Evolutionary conservation across 2,888 invertebrate genomes (phyloP), one percentile per base, ranked within the genome.

Genomic region (Monochamus alternatus): DNA sequence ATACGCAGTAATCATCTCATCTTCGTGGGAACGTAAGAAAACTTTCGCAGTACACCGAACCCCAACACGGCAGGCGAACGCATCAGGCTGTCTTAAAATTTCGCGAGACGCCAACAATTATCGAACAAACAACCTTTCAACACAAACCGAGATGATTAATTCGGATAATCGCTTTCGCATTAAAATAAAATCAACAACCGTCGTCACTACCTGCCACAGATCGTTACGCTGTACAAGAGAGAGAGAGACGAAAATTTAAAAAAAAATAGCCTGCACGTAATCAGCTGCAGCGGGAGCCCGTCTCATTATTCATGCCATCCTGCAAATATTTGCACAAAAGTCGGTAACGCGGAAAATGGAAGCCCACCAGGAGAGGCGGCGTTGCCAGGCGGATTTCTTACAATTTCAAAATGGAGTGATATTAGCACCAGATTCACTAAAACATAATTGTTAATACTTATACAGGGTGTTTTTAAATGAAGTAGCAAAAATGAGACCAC

Each of bases 321-420:
- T 82, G 84, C 84, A 85, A 86, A 85, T 86, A 85, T 85, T 85
- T 85, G 84, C 85, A 85, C 83, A 84, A 85, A 47, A 87, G 80
- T 79, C 81, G 81, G 82, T 81, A 78, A 81, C 72, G 77, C 76
- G 75, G 78, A 82, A 80, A 80, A 77, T 76, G 76, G 67, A 43
- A 58, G 78, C 47, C 75, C 75, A 75, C 78, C 78, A 78, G 77
- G 30, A 30, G 47, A 51, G 64, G 22, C 14, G 22, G 22, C 22
- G 22, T 22, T 22, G 22, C 22, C 22, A 22, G 22, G 1, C 22
- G 22, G 22, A 22, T 22, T 22, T 22, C 22, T 22, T 22, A 22
- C 1, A 22, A 1, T 22, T 22, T 22, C 22, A 22, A 22, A 22
- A 22, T 22, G 22, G 22, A 22, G 22, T 22, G 22, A 22, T 22